Evolutionary conservation across 2,797 vertebrate species (phyloP).

Genomic region (Scolopax rusticola): DNA sequence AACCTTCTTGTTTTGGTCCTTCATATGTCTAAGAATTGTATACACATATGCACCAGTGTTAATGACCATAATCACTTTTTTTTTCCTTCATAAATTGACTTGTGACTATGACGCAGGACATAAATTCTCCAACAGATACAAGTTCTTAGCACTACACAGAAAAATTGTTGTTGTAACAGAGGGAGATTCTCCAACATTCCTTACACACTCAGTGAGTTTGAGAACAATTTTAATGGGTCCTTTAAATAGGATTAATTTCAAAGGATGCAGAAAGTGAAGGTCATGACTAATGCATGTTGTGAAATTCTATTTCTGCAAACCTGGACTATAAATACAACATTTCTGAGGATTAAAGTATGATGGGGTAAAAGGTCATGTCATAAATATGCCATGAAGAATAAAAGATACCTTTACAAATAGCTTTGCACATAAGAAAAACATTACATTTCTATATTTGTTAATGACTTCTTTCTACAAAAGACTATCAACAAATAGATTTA

Average conservation of each 20-base stretch:
- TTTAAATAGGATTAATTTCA: not conserved
- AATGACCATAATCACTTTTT: not conserved
- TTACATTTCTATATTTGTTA: not conserved
- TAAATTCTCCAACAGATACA: not conserved
- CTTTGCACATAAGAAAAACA: not conserved
- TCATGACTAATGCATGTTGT: not conserved
- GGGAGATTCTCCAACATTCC: not conserved
- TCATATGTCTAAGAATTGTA: slow-evolving; percentile 89
- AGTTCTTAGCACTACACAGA: not conserved
- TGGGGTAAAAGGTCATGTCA: not conserved
- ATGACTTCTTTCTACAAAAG: not conserved
- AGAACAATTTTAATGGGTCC: not conserved
- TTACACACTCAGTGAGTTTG: not conserved
- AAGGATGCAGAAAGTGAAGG: not conserved
- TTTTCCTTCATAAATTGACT: not conserved
- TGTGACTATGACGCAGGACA: not conserved
- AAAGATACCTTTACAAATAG: not conserved
- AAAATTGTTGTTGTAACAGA: not conserved
- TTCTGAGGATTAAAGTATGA: not conserved
- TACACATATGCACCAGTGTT: slow-evolving; percentile 28
- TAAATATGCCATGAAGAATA: not conserved
- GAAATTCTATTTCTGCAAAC: slow-evolving; percentile 7
- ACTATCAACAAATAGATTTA: not conserved
- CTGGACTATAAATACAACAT: not conserved
- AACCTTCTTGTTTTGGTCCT: slow-evolving; percentile 95